Evolutionary conservation across 2,888 invertebrate genomes (phyloP), one percentile per base, ranked within the genome.

Genomic region (Watsonalla cultraria): DNA sequence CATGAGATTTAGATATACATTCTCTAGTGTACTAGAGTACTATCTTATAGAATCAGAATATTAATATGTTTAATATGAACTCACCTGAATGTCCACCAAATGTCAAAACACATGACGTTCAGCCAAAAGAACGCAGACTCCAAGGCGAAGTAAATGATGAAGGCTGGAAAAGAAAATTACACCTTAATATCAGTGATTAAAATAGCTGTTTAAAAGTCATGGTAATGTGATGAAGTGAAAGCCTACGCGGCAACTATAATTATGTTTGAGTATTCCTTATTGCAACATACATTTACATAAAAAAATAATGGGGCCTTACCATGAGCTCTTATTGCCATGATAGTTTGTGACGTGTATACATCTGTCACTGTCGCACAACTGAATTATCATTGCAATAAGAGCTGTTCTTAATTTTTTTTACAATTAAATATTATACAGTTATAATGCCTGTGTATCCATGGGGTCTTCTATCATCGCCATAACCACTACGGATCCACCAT

Each of bases 71-170:
- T 6, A 45, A 11, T 13, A 9, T 35, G 33, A 24, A 58, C 57
- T 64, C 74, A 95, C 95, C 94, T 94, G 70, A 95, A 94, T 0
- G 94, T 95, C 92, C 94, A 93, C 94, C 94, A 95, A 65, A 95
- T 95, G 78, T 95, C 95, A 76, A 94, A 95, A 65, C 94, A 94
- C 92, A 95, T 95, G 49, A 95, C 92, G 74, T 94, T 95, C 67
- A 95, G 88, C 95, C 95, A 95, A 60, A 93, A 92, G 80, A 95
- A 95, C 0, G 94, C 92, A 0, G 94, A 90, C 66, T 94, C 81
- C 68, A 94, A 86, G 45, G 91, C 86, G 70, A 93, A 94, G 68
- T 94, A 92, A 63, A 93, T 90, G 51, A 91, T 71, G 70, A 93
- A 93, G 0, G 93, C 95, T 95, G 86, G 37, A 91, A 92, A 59